phyloP scores from a whole-genome alignment of 1,140 invertebrate species.

The Eupristina koningsbergeri region DNA sequence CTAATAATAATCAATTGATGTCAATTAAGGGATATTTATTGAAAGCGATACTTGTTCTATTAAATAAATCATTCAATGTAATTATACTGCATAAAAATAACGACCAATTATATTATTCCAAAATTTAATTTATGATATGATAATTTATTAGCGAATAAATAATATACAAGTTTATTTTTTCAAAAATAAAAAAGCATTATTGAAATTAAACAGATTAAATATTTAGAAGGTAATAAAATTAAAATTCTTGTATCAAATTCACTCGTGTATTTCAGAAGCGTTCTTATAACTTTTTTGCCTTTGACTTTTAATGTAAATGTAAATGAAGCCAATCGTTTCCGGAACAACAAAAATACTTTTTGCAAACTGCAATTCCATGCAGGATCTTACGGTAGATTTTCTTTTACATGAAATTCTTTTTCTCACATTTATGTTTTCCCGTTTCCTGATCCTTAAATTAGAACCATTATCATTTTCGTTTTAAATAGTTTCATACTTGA shows the following conservation, averaged over 20 bases:
- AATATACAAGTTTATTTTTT: too few species aligned
- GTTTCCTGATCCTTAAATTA: neutral
- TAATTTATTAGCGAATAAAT: too few species aligned
- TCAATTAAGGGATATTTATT: too few species aligned
- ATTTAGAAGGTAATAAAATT: neutral
- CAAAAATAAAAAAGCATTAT: too few species aligned
- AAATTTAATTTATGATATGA: too few species aligned
- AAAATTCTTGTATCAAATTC: neutral
- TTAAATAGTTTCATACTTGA: neutral
- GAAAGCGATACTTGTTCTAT: too few species aligned
- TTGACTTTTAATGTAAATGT: conserved; percentile 13
- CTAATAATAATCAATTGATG: too few species aligned
- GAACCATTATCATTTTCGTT: neutral
- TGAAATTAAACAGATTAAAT: too few species aligned
- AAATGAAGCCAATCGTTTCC: neutral
- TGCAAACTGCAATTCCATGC: neutral
- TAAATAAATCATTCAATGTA: too few species aligned
- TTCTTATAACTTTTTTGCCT: neutral
- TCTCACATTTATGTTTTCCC: neutral
- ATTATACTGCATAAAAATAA: too few species aligned
- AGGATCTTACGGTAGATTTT: neutral
- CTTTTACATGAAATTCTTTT: neutral
- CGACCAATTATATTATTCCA: too few species aligned
- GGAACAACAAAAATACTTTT: neutral
- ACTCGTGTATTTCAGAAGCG: neutral